These are phyloP conservation scores for Malurus elegans DNA, from an alignment of 2,113 vertebrate species.

Conservation along the genomic window DNA sequence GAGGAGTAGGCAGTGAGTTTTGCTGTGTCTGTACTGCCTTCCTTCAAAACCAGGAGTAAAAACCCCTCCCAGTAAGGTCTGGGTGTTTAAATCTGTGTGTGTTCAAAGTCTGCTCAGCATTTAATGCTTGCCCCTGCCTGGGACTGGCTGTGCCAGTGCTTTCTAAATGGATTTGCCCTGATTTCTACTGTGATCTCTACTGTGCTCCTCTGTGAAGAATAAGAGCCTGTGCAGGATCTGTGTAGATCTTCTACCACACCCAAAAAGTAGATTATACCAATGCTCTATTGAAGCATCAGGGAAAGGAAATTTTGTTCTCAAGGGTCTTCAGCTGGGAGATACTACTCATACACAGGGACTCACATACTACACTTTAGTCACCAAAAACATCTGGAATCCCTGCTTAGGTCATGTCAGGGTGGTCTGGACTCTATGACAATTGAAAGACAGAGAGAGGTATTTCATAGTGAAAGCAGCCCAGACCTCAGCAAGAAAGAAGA, in stretches of 20 bases:
- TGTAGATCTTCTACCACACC: neutral
- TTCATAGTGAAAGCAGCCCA: neutral
- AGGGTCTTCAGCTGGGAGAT: neutral
- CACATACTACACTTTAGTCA: neutral
- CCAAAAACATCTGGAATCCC: neutral
- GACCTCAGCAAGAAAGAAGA: neutral
- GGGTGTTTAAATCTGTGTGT: rapidly evolving
- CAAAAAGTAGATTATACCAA: neutral
- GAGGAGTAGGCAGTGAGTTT: neutral
- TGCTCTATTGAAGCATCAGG: neutral
- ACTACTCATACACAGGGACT: rapidly evolving
- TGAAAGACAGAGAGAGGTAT: neutral
- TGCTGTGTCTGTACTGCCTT: neutral
- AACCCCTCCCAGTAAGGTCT: neutral
- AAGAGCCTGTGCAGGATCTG: neutral
- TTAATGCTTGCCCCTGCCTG: rapidly evolving
- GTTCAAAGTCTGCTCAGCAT: neutral
- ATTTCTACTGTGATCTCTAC: neutral
- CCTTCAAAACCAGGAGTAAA: neutral
- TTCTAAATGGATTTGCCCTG: neutral
- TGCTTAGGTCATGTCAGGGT: neutral
- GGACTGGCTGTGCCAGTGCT: neutral
- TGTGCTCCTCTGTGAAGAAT: neutral
- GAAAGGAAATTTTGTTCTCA: neutral
- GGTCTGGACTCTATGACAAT: neutral